A percentile compares a stretch with the other conserved stretches of the same genome.
Conservation (phyloP, 2,888 invertebrate species). For the Leptopilina syphax region DNA sequence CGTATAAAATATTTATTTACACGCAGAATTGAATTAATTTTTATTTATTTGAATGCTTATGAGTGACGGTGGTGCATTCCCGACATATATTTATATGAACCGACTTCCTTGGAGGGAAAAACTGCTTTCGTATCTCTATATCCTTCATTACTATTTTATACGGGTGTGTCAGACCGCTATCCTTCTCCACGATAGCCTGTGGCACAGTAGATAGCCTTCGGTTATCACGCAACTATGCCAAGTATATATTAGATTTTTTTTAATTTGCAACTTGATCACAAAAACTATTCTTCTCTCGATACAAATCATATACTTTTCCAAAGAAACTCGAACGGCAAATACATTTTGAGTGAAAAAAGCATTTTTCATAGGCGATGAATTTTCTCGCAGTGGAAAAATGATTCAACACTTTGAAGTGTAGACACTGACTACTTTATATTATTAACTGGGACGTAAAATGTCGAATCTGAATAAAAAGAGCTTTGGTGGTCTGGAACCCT, state of each 20-base stretch:
- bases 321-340: neutral
- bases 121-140: neutral
- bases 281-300: slow-evolving; percentile 3
- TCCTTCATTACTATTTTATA: slow-evolving; percentile 14
- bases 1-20: too few relatives aligned
- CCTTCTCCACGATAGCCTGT: slow-evolving; percentile 14
- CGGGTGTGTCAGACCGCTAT: slow-evolving; percentile 14
- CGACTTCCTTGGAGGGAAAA: slow-evolving; percentile 1
- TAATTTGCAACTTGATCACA: slow-evolving; percentile 23
- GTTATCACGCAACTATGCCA: slow-evolving; percentile 32
- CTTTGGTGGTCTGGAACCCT: neutral
- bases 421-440: too few relatives aligned
- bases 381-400: neutral
- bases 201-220: slow-evolving; percentile 22
- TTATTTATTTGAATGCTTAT: too few relatives aligned
- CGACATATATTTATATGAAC: neutral
- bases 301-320: slow-evolving; percentile 1
- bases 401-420: too few relatives aligned
- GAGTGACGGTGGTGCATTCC: neutral
- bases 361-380: neutral
- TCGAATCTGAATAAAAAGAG: too few relatives aligned
- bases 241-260: slow-evolving; percentile 30
- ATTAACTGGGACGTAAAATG: too few relatives aligned
- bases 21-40: too few relatives aligned
- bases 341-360: neutral